A percentile compares a stretch with the other conserved stretches of the same genome.
Conservation (phyloP, 2,888 invertebrate species). For the Adela reaumurella region DNA sequence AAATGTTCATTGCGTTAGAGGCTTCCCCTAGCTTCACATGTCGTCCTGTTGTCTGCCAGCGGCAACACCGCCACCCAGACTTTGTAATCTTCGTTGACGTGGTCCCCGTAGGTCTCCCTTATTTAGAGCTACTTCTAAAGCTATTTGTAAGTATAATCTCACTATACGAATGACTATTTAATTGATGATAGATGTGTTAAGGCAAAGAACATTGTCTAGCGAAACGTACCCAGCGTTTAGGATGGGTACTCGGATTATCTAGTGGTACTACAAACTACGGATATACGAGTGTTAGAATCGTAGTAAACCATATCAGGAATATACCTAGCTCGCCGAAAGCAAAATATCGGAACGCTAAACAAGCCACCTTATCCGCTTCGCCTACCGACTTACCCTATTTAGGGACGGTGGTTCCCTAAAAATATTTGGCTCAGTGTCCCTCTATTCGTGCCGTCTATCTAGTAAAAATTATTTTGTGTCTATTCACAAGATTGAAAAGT, state of each 20-base stretch:
- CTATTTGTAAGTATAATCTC: not conserved
- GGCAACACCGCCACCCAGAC: too few relatives aligned
- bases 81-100: not conserved
- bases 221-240: too few relatives aligned
- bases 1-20: not conserved
- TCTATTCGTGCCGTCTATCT: not conserved
- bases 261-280: too few relatives aligned
- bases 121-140: not conserved
- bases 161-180: not conserved
- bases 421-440: not conserved
- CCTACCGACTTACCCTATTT: not conserved
- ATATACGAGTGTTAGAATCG: too few relatives aligned
- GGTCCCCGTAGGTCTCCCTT: not conserved
- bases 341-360: conserved; percentile 39
- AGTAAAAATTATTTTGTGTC: not conserved
- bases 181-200: too few relatives aligned
- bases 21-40: too few relatives aligned
- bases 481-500: not conserved
- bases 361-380: conserved; percentile 24
- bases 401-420: not conserved
- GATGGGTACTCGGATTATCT: too few relatives aligned
- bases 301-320: not conserved
- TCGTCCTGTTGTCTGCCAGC: too few relatives aligned
- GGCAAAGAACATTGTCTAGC: too few relatives aligned
- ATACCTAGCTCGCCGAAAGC: conserved; percentile 38